Evolutionary conservation across 2,113 vertebrate genomes (phyloP).

Genomic region (Haliaeetus leucogaster): DNA sequence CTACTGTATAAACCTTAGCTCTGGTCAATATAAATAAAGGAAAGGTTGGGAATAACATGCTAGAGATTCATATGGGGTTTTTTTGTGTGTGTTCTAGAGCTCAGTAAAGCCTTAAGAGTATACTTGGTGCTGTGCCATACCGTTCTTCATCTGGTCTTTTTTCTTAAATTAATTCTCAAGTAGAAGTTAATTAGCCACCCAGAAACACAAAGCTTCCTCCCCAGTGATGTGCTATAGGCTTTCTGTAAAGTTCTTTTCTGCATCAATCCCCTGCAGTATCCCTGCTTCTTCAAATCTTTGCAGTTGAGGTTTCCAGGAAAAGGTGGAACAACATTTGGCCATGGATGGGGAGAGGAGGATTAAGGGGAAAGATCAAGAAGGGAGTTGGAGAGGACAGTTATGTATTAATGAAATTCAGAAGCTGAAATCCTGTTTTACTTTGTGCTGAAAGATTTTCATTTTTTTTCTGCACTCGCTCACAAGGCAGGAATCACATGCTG

Average conservation of each 20-base stretch:
- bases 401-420: neutral
- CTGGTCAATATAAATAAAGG: neutral
- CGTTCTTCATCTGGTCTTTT: neutral
- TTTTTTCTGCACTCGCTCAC: neutral
- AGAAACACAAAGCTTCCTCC: neutral
- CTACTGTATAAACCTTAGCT: neutral
- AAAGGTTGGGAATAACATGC: neutral
- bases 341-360: neutral
- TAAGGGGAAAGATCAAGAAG: neutral
- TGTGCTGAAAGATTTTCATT: neutral
- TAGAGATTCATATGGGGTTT: neutral
- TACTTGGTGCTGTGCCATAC: neutral
- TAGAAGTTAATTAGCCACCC: neutral
- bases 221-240: neutral
- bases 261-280: neutral
- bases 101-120: neutral
- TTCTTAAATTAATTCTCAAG: neutral
- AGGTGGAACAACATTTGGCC: neutral
- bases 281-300: neutral
- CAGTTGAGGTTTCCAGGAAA: neutral
- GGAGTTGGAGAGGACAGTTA: neutral
- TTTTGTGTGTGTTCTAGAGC: neutral
- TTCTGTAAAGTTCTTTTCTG: neutral
- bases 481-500: neutral
- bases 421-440: neutral